Conservation (phyloP, 2,797 vertebrate species). For the Poeciliopsis infans region DNA sequence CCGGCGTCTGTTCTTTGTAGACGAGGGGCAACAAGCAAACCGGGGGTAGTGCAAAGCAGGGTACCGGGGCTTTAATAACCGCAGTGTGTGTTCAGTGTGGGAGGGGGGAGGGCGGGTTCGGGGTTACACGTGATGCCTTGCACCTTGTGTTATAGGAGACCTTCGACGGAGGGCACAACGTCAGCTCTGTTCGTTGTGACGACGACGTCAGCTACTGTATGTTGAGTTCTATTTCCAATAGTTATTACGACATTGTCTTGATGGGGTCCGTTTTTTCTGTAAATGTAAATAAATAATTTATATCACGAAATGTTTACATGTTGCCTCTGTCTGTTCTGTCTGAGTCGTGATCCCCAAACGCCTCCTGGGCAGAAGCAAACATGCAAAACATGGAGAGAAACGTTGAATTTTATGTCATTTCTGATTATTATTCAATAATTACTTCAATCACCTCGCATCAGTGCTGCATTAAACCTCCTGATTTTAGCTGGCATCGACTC, state of each 20-base stretch:
- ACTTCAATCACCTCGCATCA: too few species aligned
- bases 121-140: conserved; percentile 99
- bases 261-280: conserved; percentile 99
- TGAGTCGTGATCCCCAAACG: neutral
- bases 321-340: conserved; percentile 34
- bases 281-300: conserved; percentile 99
- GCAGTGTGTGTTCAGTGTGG: conserved; percentile 50
- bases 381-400: too few species aligned
- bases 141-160: conserved; percentile 99
- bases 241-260: conserved; percentile 98
- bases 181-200: conserved; percentile 97
- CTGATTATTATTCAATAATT: too few species aligned
- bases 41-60: conserved; percentile 71
- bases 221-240: conserved; percentile 99
- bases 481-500: too few species aligned
- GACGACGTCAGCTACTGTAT: conserved; percentile 75
- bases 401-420: too few species aligned
- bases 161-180: conserved; percentile 92
- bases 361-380: too few species aligned
- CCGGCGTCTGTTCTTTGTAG: conserved; percentile 89
- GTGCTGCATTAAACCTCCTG: too few species aligned
- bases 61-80: conserved; percentile 58
- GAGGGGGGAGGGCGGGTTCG: conserved; percentile 38
- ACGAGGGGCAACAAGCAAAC: conserved; percentile 60
- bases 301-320: conserved; percentile 88